These are phyloP conservation scores for Protomyctophum bolini DNA, from an alignment of 2,113 vertebrate species.

Conservation along the genomic window DNA sequence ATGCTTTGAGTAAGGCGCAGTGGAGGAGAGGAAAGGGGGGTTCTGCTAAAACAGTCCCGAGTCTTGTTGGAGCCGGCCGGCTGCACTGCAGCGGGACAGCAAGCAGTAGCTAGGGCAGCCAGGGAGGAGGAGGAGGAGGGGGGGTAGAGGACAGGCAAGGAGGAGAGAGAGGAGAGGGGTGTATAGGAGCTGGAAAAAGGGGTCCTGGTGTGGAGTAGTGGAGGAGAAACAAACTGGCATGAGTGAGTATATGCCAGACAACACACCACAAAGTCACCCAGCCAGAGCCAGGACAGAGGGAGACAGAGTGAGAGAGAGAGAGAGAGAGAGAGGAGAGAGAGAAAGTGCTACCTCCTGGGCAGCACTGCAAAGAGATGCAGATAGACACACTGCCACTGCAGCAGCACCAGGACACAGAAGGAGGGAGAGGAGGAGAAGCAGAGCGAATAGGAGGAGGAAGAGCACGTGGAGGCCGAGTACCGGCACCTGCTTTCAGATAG, in stretches of 20 bases:
- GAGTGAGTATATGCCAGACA: constrained; percentile 13
- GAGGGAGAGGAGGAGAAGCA: background rate
- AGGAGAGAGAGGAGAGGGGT: background rate
- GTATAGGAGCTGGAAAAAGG: constrained; percentile 15
- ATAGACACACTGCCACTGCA: constrained; percentile 50
- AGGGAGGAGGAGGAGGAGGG: constrained; percentile 25
- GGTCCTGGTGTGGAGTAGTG: constrained; percentile 14
- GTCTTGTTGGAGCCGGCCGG: constrained; percentile 59
- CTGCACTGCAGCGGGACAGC: constrained; percentile 65
- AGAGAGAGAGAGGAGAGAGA: background rate
- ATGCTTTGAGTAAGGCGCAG: constrained; percentile 72
- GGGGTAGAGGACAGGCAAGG: constrained; percentile 22
- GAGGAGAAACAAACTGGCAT: constrained; percentile 26
- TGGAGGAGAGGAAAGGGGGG: constrained; percentile 59
- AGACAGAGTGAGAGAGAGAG: constrained; percentile 39
- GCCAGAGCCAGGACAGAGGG: constrained; percentile 25
- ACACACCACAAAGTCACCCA: background rate
- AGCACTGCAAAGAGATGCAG: constrained; percentile 59
- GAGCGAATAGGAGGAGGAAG: no score
- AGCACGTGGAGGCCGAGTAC: no score
- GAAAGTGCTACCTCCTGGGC: constrained; percentile 22
- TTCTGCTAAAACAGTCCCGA: constrained; percentile 62
- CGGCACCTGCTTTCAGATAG: no score
- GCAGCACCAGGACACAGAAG: constrained; percentile 19
- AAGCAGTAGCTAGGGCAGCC: constrained; percentile 34